Evolutionary conservation across 2,888 invertebrate genomes (phyloP).

Genomic region (Heliconius sara): DNA sequence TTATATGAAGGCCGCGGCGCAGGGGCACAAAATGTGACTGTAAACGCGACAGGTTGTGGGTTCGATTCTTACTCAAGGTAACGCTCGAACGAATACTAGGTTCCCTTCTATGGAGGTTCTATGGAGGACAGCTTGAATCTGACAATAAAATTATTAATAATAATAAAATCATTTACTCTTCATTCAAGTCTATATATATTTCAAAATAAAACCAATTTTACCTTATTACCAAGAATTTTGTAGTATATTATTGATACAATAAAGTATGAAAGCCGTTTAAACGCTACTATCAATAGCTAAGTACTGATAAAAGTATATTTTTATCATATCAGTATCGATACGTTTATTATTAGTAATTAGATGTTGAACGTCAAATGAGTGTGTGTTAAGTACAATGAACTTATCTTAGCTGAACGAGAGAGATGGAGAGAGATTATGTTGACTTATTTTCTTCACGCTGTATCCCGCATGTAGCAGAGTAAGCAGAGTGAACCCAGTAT

Average conservation of each 20-base stretch:
- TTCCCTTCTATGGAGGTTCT: too few relatives aligned
- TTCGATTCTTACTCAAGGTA: too few relatives aligned
- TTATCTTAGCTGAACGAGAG: not conserved
- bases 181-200: not conserved
- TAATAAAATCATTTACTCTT: too few relatives aligned
- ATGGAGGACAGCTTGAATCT: too few relatives aligned
- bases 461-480: too few relatives aligned
- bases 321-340: not conserved
- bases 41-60: too few relatives aligned
- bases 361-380: not conserved
- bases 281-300: conserved; percentile 1
- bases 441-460: not conserved
- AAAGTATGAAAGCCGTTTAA: not conserved
- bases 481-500: too few relatives aligned
- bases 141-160: too few relatives aligned
- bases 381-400: not conserved
- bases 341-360: conserved; percentile 11
- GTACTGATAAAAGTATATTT: conserved; percentile 3
- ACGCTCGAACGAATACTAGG: too few relatives aligned
- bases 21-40: too few relatives aligned
- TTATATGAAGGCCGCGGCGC: too few relatives aligned
- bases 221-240: not conserved
- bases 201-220: not conserved
- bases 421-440: not conserved
- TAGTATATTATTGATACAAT: not conserved